A percentile compares a stretch with the other conserved stretches of the same genome.
Conservation (phyloP, 2,888 invertebrate genomes). For the Calameuta idolon region DNA sequence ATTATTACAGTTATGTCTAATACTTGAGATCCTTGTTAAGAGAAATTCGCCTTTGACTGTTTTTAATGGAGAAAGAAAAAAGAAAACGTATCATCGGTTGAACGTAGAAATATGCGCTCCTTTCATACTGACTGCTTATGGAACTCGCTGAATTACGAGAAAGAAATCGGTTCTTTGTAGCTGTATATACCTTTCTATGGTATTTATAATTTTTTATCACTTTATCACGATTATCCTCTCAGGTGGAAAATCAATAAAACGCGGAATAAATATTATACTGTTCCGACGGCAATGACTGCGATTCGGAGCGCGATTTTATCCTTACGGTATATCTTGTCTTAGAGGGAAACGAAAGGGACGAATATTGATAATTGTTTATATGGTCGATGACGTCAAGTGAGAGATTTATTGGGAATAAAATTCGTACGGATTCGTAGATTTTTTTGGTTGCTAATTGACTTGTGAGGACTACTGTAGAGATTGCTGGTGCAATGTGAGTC, state of each 20-base stretch:
- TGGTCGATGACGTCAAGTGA: background rate
- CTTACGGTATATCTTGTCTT: background rate
- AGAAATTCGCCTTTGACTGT: background rate
- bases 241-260: background rate
- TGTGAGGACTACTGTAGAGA: background rate
- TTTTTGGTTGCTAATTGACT: background rate
- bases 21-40: background rate
- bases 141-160: too few species aligned
- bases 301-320: background rate
- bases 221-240: background rate
- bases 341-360: background rate
- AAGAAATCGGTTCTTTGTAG: background rate
- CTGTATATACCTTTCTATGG: background rate
- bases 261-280: background rate
- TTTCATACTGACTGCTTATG: background rate
- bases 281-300: background rate
- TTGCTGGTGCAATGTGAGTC: background rate
- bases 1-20: background rate
- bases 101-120: background rate
- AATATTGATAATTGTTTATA: background rate
- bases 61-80: background rate
- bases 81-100: background rate
- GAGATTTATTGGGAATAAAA: background rate
- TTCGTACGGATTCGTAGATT: background rate
- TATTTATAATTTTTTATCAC: background rate